Evolutionary conservation across 2,888 invertebrate species (phyloP).

Genomic region (Oscheius sp.): DNA sequence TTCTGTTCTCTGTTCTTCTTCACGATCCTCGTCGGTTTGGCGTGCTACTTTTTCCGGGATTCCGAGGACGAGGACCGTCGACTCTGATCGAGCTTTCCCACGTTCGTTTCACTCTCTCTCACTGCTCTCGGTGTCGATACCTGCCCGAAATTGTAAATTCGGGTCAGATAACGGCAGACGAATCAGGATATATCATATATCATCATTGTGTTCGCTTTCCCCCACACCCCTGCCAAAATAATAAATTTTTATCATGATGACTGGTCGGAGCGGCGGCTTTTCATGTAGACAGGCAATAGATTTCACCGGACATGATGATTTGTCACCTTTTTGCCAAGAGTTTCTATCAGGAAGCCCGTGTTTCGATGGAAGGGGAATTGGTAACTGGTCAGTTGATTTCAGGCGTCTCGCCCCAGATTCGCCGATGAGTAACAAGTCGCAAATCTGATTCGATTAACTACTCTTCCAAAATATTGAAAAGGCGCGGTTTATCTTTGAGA

Average conservation of each 20-base stretch:
- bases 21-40: conserved; percentile 73
- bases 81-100: conserved; percentile 19
- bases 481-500: not conserved
- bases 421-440: conserved; percentile 22
- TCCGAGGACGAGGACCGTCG: conserved; percentile 70
- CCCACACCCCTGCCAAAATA: conserved; percentile 3
- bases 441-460: conserved; percentile 26
- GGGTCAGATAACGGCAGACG: conserved; percentile 24
- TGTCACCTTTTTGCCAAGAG: not conserved
- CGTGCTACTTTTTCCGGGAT: conserved; percentile 73
- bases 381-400: conserved; percentile 3
- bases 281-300: conserved; percentile 11
- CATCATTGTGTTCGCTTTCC: conserved; percentile 19
- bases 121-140: conserved; percentile 13
- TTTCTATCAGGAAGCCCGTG: not conserved
- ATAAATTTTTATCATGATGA: conserved; percentile 27
- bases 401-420: not conserved
- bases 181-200: conserved; percentile 37
- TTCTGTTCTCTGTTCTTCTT: conserved; percentile 73
- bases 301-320: conserved; percentile 3
- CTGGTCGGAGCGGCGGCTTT: conserved; percentile 9
- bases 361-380: not conserved
- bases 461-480: not conserved
- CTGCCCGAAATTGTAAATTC: conserved; percentile 8
- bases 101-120: not conserved